Percentiles rank a stretch among this genome's conserved stretches.
Conservation (phyloP, 2,888 invertebrate species). For the Pyrgus malvae region DNA sequence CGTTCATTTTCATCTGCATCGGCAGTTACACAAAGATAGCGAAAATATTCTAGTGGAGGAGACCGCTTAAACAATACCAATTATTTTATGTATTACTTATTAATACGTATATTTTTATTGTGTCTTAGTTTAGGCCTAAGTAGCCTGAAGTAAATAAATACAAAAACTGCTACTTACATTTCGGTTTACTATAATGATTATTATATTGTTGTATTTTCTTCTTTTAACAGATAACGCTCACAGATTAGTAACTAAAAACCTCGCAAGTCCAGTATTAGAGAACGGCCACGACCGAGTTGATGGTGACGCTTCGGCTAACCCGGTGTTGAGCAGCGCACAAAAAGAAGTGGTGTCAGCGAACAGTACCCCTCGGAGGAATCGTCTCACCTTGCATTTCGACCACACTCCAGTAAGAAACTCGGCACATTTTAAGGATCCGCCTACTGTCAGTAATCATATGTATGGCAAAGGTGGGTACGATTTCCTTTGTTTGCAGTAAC, state of each 20-base stretch:
- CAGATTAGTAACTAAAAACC: conserved; percentile 78
- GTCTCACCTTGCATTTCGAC: conserved; percentile 88
- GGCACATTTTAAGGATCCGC: conserved; percentile 88
- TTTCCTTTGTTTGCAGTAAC: not conserved
- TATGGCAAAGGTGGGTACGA: conserved; percentile 66
- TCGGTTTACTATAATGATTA: not conserved
- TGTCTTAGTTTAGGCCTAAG: too few species aligned
- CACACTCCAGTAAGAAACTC: conserved; percentile 87
- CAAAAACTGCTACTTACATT: not conserved
- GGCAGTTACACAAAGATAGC: too few species aligned
- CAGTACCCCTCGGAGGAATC: conserved; percentile 82
- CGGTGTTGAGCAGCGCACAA: conserved; percentile 38
- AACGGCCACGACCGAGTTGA: conserved; percentile 66
- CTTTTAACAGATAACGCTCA: conserved; percentile 87
- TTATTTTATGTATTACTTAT: too few species aligned
- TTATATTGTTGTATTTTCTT: not conserved
- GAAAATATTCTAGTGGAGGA: too few species aligned
- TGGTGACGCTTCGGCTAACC: conserved; percentile 49
- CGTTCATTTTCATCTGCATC: too few species aligned
- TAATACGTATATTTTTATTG: too few species aligned
- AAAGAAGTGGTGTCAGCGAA: conserved; percentile 62
- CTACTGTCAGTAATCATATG: conserved; percentile 52
- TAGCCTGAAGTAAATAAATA: too few species aligned
- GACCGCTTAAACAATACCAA: too few species aligned
- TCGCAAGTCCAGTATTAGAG: conserved; percentile 61